Base-by-base conservation (phyloP, 2,113 vertebrate genomes). In the Apteryx mantelli region DNA sequence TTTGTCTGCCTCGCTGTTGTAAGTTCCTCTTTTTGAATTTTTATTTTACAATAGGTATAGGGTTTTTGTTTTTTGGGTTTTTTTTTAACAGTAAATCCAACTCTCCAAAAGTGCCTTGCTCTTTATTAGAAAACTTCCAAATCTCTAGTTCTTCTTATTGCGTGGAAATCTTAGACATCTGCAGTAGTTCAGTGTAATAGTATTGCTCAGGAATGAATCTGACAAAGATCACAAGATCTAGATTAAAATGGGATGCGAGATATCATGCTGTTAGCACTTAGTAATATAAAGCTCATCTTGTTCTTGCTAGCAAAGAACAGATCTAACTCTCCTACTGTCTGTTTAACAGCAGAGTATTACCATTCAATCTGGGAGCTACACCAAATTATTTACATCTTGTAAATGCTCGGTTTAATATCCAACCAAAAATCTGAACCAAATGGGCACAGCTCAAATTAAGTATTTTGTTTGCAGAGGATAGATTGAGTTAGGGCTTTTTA, bases 401-500 rank as follows among this genome's bases (percentile, higher is more conserved):
- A 95, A 97, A 89, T 75, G 69, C 56, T 84, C 4, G 1, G 53
- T 66, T 88, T 75, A 90, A 71, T 75, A 92, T 66, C 87, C 91
- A 96, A 93, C 69, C 88, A 81, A 93, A 97, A 95, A 97, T 97
- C 38, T 86, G 86, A 95, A 96, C 91, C 95, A 95, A 96, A 97
- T 94, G 95, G 86, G 48, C 68, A 63, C 38, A 80, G 82, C 53
- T 96, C 92, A 88, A 75, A 88, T 87, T 7, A 22, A 73, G 79
- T 64, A 93, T 80, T 90, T 96, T 91, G 84, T 93, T 97, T 96
- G 83, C 75, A 92, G 75, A 92, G 89, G 70, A 73, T 91, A 88
- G 87, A 68, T 34, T 89, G 73, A 79, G 50, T 93, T 95, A 36
- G n/a, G 50, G 75, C 30, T 88, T 89, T 92, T 95, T 95, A 87